A percentile compares a stretch with the other conserved stretches of the same genome.
Conservation (phyloP, 1,140 invertebrate species). For the Subanguina moxae region DNA sequence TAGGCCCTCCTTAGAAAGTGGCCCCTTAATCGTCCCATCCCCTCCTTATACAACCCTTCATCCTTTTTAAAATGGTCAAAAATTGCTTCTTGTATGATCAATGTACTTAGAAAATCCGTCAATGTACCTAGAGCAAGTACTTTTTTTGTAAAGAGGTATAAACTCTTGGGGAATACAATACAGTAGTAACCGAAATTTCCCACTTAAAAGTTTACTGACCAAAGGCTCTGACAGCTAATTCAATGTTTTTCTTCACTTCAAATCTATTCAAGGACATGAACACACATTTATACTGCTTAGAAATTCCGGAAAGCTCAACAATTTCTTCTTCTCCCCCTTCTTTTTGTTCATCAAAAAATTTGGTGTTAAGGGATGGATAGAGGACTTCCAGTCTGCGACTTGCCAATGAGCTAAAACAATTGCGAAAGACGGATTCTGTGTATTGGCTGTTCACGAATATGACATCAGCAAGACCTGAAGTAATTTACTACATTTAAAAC, state of each 20-base stretch:
- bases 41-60: too few species aligned
- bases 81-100: too few species aligned
- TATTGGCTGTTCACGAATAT: conserved; percentile 92
- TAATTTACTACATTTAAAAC: too few species aligned
- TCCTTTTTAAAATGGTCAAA: too few species aligned
- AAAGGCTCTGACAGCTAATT: conserved; percentile 76
- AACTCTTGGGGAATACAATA: too few species aligned
- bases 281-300: conserved; percentile 56
- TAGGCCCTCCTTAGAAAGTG: too few species aligned
- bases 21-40: too few species aligned
- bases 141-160: too few species aligned
- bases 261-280: conserved; percentile 94
- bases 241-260: conserved; percentile 90
- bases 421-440: conserved; percentile 65
- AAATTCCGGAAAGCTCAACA: neutral
- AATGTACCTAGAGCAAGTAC: too few species aligned
- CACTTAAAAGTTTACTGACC: conserved; percentile 61
- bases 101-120: too few species aligned
- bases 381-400: conserved; percentile 70
- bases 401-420: conserved; percentile 45
- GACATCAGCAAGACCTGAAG: conserved; percentile 2
- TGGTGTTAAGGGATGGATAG: conserved; percentile 73
- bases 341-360: conserved; percentile 67
- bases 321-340: neutral
- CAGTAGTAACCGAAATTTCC: too few species aligned